Conservation (phyloP, 2,797 vertebrate genomes). For the Mormyrus proboscirostris region DNA sequence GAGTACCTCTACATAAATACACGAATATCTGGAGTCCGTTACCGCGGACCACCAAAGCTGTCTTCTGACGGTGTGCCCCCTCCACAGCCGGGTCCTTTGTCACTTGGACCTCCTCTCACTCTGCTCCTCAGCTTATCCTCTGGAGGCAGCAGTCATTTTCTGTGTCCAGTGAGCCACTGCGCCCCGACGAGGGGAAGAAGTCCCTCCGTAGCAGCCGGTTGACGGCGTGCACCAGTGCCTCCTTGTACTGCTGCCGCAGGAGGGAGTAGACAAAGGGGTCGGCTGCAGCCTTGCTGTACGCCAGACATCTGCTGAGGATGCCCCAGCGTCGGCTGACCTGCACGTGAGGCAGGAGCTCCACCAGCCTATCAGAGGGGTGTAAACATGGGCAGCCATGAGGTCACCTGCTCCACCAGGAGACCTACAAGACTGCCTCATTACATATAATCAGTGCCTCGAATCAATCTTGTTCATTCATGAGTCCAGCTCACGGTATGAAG, state of each 20-base stretch:
- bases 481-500: not conserved
- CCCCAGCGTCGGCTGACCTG: conserved; percentile 68
- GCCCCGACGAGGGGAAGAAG: conserved; percentile 53
- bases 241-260: conserved; percentile 68
- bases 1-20: not conserved
- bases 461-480: not conserved
- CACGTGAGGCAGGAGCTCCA: conserved; percentile 63
- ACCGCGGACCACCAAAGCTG: not conserved
- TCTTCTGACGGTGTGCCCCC: not conserved
- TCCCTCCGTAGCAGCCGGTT: conserved; percentile 58
- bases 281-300: conserved; percentile 68
- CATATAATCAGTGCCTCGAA: not conserved
- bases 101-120: not conserved
- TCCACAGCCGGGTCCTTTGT: not conserved
- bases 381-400: not conserved
- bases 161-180: conserved; percentile 63
- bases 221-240: conserved; percentile 61
- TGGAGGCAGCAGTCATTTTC: conserved; percentile 56
- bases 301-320: conserved; percentile 66
- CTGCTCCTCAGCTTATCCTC: conserved; percentile 43
- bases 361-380: conserved; percentile 53
- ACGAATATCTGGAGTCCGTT: not conserved
- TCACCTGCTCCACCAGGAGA: not conserved
- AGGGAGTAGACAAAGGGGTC: conserved; percentile 71
- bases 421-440: not conserved